Evolutionary conservation across 2,113 vertebrate species (phyloP).

Genomic region (Anhinga rufa): DNA sequence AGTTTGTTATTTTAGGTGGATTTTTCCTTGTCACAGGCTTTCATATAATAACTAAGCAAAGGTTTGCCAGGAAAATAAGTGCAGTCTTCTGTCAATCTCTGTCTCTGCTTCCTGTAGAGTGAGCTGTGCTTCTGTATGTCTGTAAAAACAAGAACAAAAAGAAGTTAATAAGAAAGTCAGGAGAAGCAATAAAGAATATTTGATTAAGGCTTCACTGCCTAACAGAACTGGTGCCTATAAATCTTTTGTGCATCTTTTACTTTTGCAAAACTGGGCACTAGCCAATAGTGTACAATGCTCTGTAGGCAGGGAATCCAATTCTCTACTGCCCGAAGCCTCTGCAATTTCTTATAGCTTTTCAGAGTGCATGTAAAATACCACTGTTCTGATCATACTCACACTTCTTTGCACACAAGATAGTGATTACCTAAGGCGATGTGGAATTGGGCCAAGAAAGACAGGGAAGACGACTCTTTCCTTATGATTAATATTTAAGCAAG

Average conservation of each 20-base stretch:
- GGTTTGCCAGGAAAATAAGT: background rate
- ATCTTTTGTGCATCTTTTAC: background rate
- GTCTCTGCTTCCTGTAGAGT: background rate
- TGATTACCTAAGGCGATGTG: background rate
- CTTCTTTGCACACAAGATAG: background rate
- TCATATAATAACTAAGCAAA: background rate
- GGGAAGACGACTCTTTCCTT: background rate
- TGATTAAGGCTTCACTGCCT: background rate
- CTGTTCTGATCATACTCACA: background rate
- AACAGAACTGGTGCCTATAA: background rate
- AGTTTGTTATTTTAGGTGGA: constrained; percentile 3
- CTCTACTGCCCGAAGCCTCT: background rate
- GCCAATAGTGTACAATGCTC: background rate
- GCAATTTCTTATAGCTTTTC: background rate
- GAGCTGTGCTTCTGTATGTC: background rate
- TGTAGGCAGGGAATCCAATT: background rate
- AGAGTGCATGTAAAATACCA: background rate
- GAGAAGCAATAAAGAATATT: background rate
- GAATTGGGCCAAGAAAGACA: background rate
- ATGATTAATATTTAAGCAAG: background rate
- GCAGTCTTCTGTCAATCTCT: background rate
- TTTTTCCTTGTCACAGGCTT: background rate
- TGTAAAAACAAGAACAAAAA: background rate
- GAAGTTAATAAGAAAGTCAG: background rate
- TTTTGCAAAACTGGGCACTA: background rate